Evolutionary conservation across 1,140 invertebrate species (phyloP), one percentile per base, ranked within the genome.

Genomic region (Drosophila persimilis): DNA sequence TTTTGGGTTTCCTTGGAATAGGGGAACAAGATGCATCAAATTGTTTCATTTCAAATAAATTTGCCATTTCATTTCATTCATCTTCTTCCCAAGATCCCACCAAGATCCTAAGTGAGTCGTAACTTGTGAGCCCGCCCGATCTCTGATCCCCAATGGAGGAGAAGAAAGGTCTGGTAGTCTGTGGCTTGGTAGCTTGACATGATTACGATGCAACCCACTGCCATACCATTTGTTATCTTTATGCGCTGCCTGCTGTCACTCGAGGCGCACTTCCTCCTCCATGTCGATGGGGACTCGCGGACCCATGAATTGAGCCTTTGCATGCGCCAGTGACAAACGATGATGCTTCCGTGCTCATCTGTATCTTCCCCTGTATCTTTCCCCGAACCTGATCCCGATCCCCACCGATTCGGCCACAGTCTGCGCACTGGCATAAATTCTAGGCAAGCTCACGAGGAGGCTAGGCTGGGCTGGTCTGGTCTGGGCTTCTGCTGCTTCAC

Each of bases 341-440:
- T 75, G 79, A 84, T 71, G 79, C 79, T 66, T 81, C 80, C 56
- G 60, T 54, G 79, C 75, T 57, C 70, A 73, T 74, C 60, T 56
- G 39, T 54, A 63, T 78, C 20, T 20, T 20, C 55, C 60, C 26
- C 58, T 26, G 4, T 5, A 79, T 43, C 55, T 55, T 11, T 39
- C 35, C 44, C 35, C 13, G 26, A 51, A 50, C 17, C 41, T 17
- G 46, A 58, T 59, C 48, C 56, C 44, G 55, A 61, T 24, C 22
- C 55, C 62, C 71, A 60, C 55, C 35, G 11, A 39, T 39, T 11
- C 3, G 24, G 24, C 35, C 11, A 5, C 35, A 39, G 35, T 39
- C 35, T 39, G 35, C 3, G 11, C 65, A 70, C 62, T 71, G 73
- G 77, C 77, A 85, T 86, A 85, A 85, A 85, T 85, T 81, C 81